phyloP scores from a whole-genome alignment of 2,888 invertebrate species.

The Sympetrum striolatum region DNA sequence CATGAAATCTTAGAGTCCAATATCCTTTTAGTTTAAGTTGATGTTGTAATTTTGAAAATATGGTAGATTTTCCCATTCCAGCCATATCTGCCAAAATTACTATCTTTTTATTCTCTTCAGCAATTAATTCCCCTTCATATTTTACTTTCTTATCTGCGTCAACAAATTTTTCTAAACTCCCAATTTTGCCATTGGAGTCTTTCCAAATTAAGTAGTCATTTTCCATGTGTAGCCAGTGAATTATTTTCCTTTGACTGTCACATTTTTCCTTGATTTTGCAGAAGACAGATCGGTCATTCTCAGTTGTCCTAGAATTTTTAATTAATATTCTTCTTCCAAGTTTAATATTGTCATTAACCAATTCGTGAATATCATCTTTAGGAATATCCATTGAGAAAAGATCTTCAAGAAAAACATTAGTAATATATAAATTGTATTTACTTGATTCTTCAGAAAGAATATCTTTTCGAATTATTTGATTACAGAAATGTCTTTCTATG shows the following conservation, averaged over 20 bases:
- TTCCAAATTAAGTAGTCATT: neutral
- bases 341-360: neutral
- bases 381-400: neutral
- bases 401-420: neutral
- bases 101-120: neutral
- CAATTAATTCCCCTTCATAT: neutral
- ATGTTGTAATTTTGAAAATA: slow-evolving; percentile 2
- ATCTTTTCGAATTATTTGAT: neutral
- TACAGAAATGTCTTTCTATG: neutral
- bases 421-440: neutral
- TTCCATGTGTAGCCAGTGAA: neutral
- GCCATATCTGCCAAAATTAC: slow-evolving; percentile 38
- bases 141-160: neutral
- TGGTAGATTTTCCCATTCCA: slow-evolving; percentile 47
- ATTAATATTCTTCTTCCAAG: neutral
- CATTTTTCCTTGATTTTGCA: neutral
- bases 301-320: neutral
- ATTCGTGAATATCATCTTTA: neutral
- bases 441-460: neutral
- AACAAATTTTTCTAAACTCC: neutral
- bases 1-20: neutral
- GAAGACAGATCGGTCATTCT: neutral
- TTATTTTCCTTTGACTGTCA: neutral
- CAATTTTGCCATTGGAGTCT: neutral
- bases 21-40: slow-evolving; percentile 5